These are phyloP conservation scores for Porites australiensis DNA, from an alignment of 64 coral and sea anemone genomes.

Conservation along the genomic window DNA sequence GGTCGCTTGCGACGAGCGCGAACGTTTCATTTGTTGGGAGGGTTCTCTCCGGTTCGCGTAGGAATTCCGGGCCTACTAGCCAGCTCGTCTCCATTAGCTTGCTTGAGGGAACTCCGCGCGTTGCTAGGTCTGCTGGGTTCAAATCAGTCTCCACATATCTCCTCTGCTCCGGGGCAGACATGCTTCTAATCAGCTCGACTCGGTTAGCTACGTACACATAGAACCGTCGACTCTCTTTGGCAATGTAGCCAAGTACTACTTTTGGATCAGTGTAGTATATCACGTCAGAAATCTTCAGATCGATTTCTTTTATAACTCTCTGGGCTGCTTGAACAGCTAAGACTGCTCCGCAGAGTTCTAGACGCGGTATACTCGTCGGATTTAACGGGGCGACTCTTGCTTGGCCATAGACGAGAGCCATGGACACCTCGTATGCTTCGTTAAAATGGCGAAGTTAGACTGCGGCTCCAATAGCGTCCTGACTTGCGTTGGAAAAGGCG, in stretches of 20 bases:
- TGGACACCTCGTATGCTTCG: background rate
- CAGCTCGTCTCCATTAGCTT: slow-evolving; percentile 20
- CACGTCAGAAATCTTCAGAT: slow-evolving; percentile 33
- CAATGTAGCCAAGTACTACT: slow-evolving; percentile 43
- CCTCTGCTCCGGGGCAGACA: slow-evolving; percentile 32
- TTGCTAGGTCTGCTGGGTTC: slow-evolving; percentile 61
- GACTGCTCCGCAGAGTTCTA: slow-evolving; percentile 49
- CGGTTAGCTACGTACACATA: slow-evolving; percentile 57
- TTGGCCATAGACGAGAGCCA: slow-evolving; percentile 3
- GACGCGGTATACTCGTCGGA: slow-evolving; percentile 10
- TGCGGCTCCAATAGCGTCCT: slow-evolving; percentile 23
- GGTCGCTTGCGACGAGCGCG: background rate
- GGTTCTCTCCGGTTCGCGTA: background rate
- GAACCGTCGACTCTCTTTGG: slow-evolving; percentile 8
- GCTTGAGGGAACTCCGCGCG: background rate
- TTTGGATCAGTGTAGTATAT: slow-evolving; percentile 49
- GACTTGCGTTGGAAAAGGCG: slow-evolving; percentile 29
- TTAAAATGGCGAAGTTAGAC: slow-evolving; percentile 10
- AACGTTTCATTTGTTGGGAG: background rate
- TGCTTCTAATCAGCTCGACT: slow-evolving; percentile 10
- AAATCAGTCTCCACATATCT: slow-evolving; percentile 26
- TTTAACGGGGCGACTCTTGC: background rate
- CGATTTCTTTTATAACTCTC: slow-evolving; percentile 20
- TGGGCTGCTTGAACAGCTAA: slow-evolving; percentile 28
- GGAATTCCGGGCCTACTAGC: slow-evolving; percentile 24